These are phyloP conservation scores for Gopherus flavomarginatus DNA, from an alignment of 2,113 vertebrate genomes.

Conservation along the genomic window DNA sequence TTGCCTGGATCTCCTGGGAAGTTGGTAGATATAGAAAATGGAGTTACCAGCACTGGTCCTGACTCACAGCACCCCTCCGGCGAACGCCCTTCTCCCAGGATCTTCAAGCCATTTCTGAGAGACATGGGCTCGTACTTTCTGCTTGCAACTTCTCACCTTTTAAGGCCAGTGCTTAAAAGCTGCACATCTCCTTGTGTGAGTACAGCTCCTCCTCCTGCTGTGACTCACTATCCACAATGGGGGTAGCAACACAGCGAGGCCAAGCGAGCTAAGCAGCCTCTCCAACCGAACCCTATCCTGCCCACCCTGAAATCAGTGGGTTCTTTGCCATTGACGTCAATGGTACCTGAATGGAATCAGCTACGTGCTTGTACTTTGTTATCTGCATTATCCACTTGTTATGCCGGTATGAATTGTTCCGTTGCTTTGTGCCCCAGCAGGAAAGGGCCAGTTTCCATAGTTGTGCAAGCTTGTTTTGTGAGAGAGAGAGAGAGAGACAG, in stretches of 20 bases:
- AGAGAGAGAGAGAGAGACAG: background rate
- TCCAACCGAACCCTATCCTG: too few relatives aligned
- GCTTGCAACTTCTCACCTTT: background rate
- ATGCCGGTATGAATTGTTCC: slow-evolving; percentile 5
- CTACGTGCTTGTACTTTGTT: background rate
- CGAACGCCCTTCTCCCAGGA: background rate
- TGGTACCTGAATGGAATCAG: background rate
- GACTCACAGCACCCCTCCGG: background rate
- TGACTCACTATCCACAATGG: background rate
- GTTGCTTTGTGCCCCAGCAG: background rate
- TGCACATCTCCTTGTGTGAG: background rate
- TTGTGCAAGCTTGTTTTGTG: slow-evolving; percentile 41
- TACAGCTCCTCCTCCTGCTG: background rate
- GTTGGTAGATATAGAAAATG: background rate
- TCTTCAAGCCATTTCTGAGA: background rate
- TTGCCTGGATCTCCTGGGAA: background rate
- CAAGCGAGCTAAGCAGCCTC: background rate
- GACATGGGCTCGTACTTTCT: background rate
- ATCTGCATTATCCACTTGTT: slow-evolving; percentile 14
- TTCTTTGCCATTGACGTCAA: background rate
- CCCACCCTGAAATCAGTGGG: background rate
- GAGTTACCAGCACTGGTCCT: background rate
- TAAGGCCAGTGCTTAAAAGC: background rate
- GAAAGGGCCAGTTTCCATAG: slow-evolving; percentile 14
- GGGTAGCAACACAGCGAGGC: background rate